phyloP scores from a whole-genome alignment of 2,113 vertebrate genomes.

The Zosterops pallidus region DNA sequence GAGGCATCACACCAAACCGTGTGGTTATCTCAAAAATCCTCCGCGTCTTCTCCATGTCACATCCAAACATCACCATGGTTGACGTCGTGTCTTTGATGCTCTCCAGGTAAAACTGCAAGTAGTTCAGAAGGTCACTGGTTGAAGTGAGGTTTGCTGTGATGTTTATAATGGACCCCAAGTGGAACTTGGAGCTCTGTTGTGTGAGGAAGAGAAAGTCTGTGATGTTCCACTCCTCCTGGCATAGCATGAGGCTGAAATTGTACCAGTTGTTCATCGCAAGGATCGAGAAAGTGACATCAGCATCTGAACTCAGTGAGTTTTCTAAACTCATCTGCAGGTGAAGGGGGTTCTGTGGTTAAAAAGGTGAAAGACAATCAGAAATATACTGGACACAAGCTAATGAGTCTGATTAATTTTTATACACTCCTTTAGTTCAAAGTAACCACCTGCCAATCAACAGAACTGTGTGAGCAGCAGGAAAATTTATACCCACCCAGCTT shows the following conservation, averaged over 20 bases:
- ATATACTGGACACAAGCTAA: background rate
- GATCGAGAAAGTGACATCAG: conserved; percentile 87
- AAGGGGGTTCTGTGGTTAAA: conserved; percentile 87
- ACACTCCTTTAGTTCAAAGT: background rate
- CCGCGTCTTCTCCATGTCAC: conserved; percentile 85
- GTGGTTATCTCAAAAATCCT: conserved; percentile 83
- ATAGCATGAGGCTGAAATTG: conserved; percentile 92
- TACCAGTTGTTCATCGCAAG: conserved; percentile 96
- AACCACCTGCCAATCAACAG: background rate
- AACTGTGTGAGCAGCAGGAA: background rate
- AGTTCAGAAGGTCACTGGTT: conserved; percentile 79
- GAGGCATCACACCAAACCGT: conserved; percentile 75
- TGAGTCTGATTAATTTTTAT: background rate
- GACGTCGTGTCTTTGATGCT: conserved; percentile 80
- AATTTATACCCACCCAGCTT: background rate
- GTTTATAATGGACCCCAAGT: conserved; percentile 87
- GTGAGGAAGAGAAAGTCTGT: conserved; percentile 87
- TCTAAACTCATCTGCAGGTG: conserved; percentile 95
- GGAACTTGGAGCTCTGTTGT: conserved; percentile 89
- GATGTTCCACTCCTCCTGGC: conserved; percentile 92
- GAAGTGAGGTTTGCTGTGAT: conserved; percentile 82
- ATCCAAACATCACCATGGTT: conserved; percentile 92
- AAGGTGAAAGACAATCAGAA: conserved; percentile 69
- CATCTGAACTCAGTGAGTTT: conserved; percentile 81
- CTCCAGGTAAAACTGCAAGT: conserved; percentile 82